Evolutionary conservation across 2,888 invertebrate species (phyloP), one percentile per base, ranked within the genome.

Genomic region (Amphipoea oculea): DNA sequence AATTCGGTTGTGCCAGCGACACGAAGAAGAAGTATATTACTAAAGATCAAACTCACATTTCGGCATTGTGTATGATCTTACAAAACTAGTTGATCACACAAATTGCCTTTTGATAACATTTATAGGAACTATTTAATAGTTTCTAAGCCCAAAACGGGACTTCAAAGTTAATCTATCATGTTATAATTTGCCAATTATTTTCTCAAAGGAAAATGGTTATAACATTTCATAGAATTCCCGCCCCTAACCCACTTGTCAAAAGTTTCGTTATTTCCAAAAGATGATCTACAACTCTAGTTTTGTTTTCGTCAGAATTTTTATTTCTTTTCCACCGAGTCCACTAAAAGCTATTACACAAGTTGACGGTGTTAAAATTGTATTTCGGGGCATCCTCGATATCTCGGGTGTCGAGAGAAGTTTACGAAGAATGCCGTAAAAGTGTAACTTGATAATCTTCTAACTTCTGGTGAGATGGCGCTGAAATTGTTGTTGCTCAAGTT

Each of bases 381-480:
- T 86, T 78, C 36, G 14, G 66, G 78, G 71, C 79, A 78, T 81
- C 57, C 45, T 81, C 54, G 77, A 86, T 80, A 82, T 80, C 78
- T 36, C 29, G n/a, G n/a, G 73, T 65, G 54, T 82, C 29, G 63
- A 69, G 67, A 73, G 51, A 68, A 74, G 63, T 78, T 78, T 68
- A 29, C 66, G 51, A 83, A 86, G 86, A 89, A 89, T 81, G 86
- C 83, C 81, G 76, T 88, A 88, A 89, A 89, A 73, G 63, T 82
- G 81, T 85, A 78, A 88, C 85, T 88, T 81, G 79, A 89, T 89
- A 84, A 89, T 88, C 78, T 83, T 54, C 81, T 62, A 88, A 88
- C 84, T 88, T 89, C 66, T 78, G 80, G 84, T 82, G 84, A 89
- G 76, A 88, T 78, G 51, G 42, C 74, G 70, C 14, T 68, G 70